These are phyloP conservation scores for Typhlichthys eigenmanni DNA, from an alignment of 2,797 vertebrate species.

Conservation along the genomic window DNA sequence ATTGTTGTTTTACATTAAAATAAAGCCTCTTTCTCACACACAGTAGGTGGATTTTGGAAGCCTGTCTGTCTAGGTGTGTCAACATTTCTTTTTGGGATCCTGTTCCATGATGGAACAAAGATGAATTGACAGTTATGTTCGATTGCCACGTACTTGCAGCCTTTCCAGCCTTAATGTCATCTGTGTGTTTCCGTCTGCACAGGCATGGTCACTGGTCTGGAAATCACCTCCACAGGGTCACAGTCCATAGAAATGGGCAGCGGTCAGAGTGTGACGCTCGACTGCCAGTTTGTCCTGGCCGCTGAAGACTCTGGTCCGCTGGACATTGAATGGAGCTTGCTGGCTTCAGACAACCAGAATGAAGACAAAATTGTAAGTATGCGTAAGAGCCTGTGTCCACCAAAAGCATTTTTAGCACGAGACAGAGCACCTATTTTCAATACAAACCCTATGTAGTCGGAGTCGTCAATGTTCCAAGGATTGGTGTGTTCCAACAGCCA, in stretches of 20 bases:
- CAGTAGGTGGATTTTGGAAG: neutral
- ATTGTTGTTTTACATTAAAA: neutral
- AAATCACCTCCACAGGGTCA: constrained; percentile 74
- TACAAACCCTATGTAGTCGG: no score
- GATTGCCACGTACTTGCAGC: neutral
- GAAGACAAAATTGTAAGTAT: constrained; percentile 86
- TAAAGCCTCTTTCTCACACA: neutral
- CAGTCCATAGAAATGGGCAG: constrained; percentile 84
- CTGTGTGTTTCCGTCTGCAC: constrained; percentile 22
- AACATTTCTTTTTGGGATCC: no score
- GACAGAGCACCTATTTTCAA: no score
- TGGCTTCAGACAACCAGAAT: constrained; percentile 86
- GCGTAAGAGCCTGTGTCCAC: neutral
- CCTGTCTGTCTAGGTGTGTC: no score
- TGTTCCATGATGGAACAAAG: no score
- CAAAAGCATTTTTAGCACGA: no score
- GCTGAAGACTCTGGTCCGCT: constrained; percentile 80
- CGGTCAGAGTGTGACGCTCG: constrained; percentile 85
- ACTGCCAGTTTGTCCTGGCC: constrained; percentile 81
- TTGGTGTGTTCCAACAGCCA: no score
- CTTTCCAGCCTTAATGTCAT: neutral
- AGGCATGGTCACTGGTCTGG: constrained; percentile 74
- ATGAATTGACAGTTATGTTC: no score
- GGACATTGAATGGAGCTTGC: constrained; percentile 92
- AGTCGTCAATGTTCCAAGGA: no score